Evolutionary conservation across 1,140 invertebrate genomes (phyloP).

Genomic region (Spodoptera litura): DNA sequence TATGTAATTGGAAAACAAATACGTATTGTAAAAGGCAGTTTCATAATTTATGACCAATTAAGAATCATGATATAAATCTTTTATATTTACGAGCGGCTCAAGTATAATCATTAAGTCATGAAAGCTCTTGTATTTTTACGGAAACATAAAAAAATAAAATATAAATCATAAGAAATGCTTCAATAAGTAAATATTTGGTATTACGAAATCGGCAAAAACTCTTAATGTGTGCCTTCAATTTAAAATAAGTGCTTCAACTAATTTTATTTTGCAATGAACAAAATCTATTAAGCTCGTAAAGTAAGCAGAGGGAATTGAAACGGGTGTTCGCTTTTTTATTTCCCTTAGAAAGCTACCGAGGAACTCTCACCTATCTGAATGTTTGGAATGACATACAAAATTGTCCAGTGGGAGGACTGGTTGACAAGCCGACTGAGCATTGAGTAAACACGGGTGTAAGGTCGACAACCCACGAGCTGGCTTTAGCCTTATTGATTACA

Average conservation of each 20-base stretch:
- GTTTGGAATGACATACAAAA: conserved; percentile 70
- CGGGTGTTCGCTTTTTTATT: too few relatives aligned
- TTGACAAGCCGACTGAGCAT: conserved; percentile 70
- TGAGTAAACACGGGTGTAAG: conserved; percentile 68
- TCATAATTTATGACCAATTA: conserved; percentile 35
- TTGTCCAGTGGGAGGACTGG: conserved; percentile 77
- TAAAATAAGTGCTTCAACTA: too few relatives aligned
- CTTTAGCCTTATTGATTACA: conserved; percentile 68
- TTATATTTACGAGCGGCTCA: conserved; percentile 29
- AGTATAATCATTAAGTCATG: background rate
- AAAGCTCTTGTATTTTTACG: background rate
- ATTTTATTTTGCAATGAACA: too few relatives aligned
- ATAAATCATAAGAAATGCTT: too few relatives aligned
- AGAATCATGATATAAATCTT: conserved; percentile 34
- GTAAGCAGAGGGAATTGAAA: too few relatives aligned
- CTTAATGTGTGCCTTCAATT: too few relatives aligned
- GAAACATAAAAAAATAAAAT: background rate
- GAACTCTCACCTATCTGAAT: conserved; percentile 62
- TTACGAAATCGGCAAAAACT: too few relatives aligned
- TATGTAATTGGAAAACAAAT: conserved; percentile 3
- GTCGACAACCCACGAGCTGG: conserved; percentile 68
- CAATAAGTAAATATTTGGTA: too few relatives aligned
- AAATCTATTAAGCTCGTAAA: too few relatives aligned
- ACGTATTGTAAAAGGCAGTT: background rate
- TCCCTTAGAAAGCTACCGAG: conserved; percentile 47